Conservation (phyloP, 37 sponge, comb jelly and placozoan species). For the Agelas oroides region DNA sequence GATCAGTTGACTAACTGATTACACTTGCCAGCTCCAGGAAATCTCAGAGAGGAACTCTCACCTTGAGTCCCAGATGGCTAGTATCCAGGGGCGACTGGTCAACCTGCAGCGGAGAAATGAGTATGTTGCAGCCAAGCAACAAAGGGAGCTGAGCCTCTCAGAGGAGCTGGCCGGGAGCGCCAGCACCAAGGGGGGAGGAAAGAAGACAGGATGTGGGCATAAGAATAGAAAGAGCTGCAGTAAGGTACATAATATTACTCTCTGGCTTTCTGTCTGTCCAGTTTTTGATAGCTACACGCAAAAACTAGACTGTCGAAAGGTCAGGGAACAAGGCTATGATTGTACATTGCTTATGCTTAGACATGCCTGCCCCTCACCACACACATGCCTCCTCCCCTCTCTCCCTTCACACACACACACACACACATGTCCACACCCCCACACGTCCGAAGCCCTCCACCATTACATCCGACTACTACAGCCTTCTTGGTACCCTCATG, state of each 20-base stretch:
- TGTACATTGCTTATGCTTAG: too few relatives aligned
- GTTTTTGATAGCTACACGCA: too few relatives aligned
- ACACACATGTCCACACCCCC: neutral
- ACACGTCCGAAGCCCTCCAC: neutral
- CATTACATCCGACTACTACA: neutral
- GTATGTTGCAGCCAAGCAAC: neutral
- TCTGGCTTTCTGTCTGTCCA: too few relatives aligned
- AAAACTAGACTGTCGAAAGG: too few relatives aligned
- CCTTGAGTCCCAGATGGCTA: conserved; percentile 10
- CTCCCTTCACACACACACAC: neutral
- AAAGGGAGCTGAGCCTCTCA: neutral
- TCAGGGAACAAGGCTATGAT: too few relatives aligned
- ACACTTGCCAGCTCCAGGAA: neutral
- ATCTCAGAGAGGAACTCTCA: conserved; percentile 6
- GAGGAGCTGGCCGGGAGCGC: neutral
- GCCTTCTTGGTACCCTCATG: conserved; percentile 5
- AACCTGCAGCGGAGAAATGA: neutral
- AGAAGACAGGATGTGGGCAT: too few relatives aligned
- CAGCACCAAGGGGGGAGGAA: neutral
- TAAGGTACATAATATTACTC: neutral
- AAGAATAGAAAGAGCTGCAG: too few relatives aligned
- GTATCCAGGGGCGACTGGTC: conserved; percentile 20
- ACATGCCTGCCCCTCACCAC: too few relatives aligned
- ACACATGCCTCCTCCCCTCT: too few relatives aligned
- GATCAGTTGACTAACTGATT: neutral